Percentiles rank a stretch among this genome's conserved stretches.
Evolutionary conservation across 2,797 vertebrate species (phyloP).

Genomic region (Ispidina picta): DNA sequence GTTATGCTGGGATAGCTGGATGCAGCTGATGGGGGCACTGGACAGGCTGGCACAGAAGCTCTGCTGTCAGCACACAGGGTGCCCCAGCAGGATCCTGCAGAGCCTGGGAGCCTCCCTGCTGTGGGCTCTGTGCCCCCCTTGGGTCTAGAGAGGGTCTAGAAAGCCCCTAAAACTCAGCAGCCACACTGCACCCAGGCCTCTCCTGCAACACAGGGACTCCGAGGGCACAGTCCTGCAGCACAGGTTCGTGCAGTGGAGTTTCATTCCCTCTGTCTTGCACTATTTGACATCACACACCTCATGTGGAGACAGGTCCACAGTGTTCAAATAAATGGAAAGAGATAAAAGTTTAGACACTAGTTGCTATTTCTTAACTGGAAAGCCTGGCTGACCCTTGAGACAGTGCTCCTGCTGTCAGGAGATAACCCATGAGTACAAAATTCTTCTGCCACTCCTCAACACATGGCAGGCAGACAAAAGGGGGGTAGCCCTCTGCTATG

Average conservation of each 20-base stretch:
- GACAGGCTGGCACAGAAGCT: not conserved
- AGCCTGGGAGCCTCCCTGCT: accelerated
- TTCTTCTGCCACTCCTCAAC: not conserved
- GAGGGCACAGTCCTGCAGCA: not conserved
- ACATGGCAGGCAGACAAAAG: not conserved
- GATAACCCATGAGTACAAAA: not conserved
- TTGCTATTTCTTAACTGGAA: not conserved
- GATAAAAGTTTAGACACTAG: not conserved
- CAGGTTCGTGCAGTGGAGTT: not conserved
- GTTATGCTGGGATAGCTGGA: too few species aligned
- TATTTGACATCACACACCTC: not conserved
- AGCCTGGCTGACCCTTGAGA: not conserved
- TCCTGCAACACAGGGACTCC: not conserved
- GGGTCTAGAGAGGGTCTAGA: not conserved
- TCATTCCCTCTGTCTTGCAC: not conserved
- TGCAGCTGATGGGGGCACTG: too few species aligned
- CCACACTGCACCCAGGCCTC: not conserved
- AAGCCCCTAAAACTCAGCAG: not conserved
- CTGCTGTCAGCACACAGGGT: accelerated
- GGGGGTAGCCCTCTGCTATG: not conserved
- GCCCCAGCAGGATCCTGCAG: not conserved
- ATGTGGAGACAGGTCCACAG: not conserved
- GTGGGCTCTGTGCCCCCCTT: not conserved
- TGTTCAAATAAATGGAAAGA: not conserved
- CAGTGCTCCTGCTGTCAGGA: not conserved